phyloP scores from a whole-genome alignment of 2,888 invertebrate genomes.

The Abrostola tripartita region DNA sequence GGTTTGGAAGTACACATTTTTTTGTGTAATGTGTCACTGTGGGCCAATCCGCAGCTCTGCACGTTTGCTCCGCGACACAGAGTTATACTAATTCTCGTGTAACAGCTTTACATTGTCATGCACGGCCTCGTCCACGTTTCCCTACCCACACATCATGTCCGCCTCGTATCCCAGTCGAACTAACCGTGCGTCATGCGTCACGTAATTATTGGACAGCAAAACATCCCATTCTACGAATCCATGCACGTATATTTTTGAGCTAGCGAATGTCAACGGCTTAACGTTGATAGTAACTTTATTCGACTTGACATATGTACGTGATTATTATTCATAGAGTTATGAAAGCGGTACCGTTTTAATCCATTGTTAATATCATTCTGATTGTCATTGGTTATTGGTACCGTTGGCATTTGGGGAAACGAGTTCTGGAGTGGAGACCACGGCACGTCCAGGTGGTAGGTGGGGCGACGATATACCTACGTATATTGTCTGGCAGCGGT shows the following conservation, averaged over 20 bases:
- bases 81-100: background rate
- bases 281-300: too few species aligned
- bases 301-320: too few species aligned
- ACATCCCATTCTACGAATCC: background rate
- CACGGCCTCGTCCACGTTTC: background rate
- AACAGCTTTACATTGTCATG: background rate
- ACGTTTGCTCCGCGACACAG: background rate
- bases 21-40: background rate
- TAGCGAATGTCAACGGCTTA: too few species aligned
- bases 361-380: too few species aligned
- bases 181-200: slow-evolving; percentile 1
- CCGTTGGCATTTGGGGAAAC: too few species aligned
- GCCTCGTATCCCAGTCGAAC: background rate
- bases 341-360: too few species aligned
- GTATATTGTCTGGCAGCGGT: too few species aligned
- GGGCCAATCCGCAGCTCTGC: background rate
- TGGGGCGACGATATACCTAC: too few species aligned
- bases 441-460: too few species aligned
- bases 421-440: too few species aligned
- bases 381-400: too few species aligned
- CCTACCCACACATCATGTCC: background rate
- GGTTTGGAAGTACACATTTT: background rate
- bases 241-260: background rate
- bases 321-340: too few species aligned
- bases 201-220: background rate